These are phyloP conservation scores for Sitophilus oryzae DNA, from an alignment of 1,140 invertebrate genomes.

Conservation along the genomic window DNA sequence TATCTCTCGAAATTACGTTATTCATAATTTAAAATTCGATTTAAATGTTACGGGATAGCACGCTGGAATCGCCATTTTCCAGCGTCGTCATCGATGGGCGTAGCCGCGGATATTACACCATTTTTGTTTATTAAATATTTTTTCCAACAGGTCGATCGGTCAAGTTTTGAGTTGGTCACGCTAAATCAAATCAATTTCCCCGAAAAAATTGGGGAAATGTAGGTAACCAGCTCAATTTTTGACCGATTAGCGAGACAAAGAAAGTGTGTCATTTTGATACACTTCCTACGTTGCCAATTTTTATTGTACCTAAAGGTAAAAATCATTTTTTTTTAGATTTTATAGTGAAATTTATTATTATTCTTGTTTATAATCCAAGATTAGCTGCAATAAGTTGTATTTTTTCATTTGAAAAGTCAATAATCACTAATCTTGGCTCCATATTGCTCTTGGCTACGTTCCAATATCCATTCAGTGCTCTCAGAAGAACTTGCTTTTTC, in stretches of 20 bases:
- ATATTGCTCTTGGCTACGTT: too few relatives aligned
- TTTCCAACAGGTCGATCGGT: conserved; percentile 12
- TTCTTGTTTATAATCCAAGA: too few relatives aligned
- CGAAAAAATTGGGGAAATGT: conserved; percentile 4
- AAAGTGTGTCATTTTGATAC: conserved; percentile 18
- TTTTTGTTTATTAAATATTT: conserved; percentile 14
- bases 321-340: conserved; percentile 13
- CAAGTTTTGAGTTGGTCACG: conserved; percentile 10
- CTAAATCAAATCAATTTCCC: too few relatives aligned
- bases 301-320: neutral
- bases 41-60: conserved; percentile 21
- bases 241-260: conserved; percentile 13
- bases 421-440: too few relatives aligned
- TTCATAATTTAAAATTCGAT: conserved; percentile 39
- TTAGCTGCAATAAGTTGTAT: too few relatives aligned
- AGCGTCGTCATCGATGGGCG: conserved; percentile 18
- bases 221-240: conserved; percentile 19
- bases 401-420: too few relatives aligned
- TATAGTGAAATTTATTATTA: neutral
- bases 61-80: conserved; percentile 12
- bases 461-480: too few relatives aligned
- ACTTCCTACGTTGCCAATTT: neutral
- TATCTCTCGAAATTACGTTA: too few relatives aligned
- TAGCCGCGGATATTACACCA: conserved; percentile 12
- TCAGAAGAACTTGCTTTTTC: too few relatives aligned